phyloP scores from a whole-genome alignment of 2,797 vertebrate genomes.

The Macropus fuliginosus region DNA sequence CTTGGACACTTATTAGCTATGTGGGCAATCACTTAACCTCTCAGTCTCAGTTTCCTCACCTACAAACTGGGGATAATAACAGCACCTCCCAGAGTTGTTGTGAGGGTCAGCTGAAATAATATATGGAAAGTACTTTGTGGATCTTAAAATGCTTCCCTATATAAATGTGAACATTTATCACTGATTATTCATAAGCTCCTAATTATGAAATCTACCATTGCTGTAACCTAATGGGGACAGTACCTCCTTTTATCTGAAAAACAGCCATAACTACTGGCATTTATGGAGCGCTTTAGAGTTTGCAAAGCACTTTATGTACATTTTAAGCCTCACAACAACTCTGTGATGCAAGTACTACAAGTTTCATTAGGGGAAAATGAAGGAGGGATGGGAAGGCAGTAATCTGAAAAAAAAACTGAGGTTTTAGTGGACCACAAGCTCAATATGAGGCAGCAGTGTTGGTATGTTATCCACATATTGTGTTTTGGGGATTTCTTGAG shows the following conservation, averaged over 20 bases:
- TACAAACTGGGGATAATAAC: neutral
- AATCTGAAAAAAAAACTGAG: neutral
- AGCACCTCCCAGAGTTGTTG: neutral
- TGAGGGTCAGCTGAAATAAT: neutral
- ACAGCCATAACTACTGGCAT: neutral
- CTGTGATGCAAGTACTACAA: neutral
- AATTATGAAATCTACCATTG: neutral
- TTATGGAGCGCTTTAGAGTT: neutral
- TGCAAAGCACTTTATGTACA: neutral
- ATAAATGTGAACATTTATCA: neutral
- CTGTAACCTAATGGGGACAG: neutral
- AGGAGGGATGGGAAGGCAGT: neutral
- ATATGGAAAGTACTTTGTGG: neutral
- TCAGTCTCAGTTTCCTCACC: neutral
- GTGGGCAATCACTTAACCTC: neutral
- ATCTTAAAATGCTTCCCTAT: neutral
- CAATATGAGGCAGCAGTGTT: neutral
- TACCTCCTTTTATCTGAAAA: neutral
- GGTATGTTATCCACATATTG: neutral
- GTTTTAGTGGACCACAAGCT: neutral
- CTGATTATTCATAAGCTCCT: neutral
- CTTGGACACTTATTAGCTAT: neutral
- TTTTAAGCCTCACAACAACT: neutral
- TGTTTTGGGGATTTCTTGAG: neutral
- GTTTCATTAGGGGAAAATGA: neutral